These are phyloP conservation scores for Anagyrus pseudococci DNA, from an alignment of 2,888 invertebrate species.

Conservation along the genomic window DNA sequence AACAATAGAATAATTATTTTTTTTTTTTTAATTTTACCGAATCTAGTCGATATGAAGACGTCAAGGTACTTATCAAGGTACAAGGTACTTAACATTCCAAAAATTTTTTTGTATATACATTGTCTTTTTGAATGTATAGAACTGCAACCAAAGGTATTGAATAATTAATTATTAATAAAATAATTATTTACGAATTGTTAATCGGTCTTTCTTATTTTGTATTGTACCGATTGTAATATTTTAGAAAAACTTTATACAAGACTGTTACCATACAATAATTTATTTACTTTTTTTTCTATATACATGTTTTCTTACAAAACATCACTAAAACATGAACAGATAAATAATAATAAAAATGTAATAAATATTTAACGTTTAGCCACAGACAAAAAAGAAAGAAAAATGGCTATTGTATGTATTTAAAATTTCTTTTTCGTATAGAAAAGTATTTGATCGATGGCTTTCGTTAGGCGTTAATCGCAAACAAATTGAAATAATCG, in stretches of 20 bases:
- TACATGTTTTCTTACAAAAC: conserved; percentile 31
- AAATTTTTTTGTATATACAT: conserved; percentile 39
- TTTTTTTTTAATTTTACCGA: conserved; percentile 7
- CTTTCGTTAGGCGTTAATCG: too few species aligned
- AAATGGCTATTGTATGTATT: too few species aligned
- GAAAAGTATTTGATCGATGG: too few species aligned
- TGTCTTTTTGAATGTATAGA: conserved; percentile 30
- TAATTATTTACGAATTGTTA: conserved; percentile 39
- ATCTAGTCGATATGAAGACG: conserved; percentile 12
- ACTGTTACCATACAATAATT: background rate
- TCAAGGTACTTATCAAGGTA: conserved; percentile 20
- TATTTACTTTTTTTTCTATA: conserved; percentile 29
- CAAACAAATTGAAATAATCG: too few species aligned
- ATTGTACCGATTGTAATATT: background rate
- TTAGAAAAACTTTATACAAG: background rate
- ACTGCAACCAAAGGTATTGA: conserved; percentile 11
- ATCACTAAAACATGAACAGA: conserved; percentile 22
- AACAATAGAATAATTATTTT: conserved; percentile 12
- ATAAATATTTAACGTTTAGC: background rate
- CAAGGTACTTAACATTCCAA: conserved; percentile 26
- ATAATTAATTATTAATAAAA: conserved; percentile 31
- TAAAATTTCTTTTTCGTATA: too few species aligned
- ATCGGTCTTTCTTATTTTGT: conserved; percentile 18
- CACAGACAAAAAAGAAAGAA: too few species aligned
- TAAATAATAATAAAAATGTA: conserved; percentile 29